These are phyloP conservation scores for Anneissia japonica DNA, from an alignment of 35 echinoderm and acorn worm genomes.

Conservation along the genomic window DNA sequence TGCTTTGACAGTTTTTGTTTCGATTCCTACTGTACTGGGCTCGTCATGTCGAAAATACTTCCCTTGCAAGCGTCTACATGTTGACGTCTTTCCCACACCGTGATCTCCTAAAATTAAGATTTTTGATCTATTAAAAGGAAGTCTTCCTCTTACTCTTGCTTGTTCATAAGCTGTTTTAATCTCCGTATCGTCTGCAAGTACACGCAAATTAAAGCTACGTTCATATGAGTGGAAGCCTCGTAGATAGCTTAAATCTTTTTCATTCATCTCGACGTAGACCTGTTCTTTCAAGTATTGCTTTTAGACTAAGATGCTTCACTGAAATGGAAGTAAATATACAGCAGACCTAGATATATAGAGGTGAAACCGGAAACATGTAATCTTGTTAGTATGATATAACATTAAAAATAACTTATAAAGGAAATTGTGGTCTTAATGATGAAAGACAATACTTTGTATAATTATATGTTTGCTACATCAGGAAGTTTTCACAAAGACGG, in stretches of 20 bases:
- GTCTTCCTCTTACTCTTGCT: not conserved
- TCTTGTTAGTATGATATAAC: too few species aligned
- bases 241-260: not conserved
- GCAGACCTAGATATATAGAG: too few species aligned
- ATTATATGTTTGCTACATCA: too few species aligned
- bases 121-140: not conserved
- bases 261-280: too few species aligned
- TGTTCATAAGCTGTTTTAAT: not conserved
- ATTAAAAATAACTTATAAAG: too few species aligned
- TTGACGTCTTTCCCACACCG: not conserved
- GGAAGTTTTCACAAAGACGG: too few species aligned
- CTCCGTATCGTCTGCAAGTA: not conserved
- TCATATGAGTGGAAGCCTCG: not conserved
- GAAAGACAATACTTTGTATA: too few species aligned
- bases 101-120: not conserved
- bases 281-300: too few species aligned
- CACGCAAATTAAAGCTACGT: not conserved
- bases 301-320: too few species aligned
- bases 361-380: too few species aligned
- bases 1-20: not conserved
- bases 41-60: not conserved
- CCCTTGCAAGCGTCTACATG: not conserved
- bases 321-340: too few species aligned
- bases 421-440: too few species aligned
- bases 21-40: not conserved